phyloP scores from a whole-genome alignment of 30 jellyfish, hydroid and myxozoan species.

The Turritopsis dohrnii region DNA sequence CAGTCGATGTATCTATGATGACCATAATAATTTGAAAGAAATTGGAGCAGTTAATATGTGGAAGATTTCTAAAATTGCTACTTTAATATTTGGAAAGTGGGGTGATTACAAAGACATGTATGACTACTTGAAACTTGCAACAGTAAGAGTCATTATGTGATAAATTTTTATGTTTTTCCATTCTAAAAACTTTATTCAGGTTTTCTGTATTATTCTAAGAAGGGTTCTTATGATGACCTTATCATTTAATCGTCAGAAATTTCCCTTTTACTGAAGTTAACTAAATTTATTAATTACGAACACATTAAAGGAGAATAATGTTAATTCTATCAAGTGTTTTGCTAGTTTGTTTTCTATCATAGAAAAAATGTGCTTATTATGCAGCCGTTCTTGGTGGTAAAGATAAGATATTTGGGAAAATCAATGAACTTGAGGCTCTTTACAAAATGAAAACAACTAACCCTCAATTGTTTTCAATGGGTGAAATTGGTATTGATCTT shows the following conservation, averaged over 20 bases:
- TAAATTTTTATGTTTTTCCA: not conserved
- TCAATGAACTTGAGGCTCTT: not conserved
- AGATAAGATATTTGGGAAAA: not conserved
- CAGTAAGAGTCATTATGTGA: not conserved
- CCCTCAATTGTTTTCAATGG: not conserved
- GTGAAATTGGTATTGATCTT: not conserved
- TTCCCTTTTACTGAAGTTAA: too few relatives aligned
- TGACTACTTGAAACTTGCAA: not conserved
- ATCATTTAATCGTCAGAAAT: too few relatives aligned
- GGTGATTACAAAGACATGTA: not conserved
- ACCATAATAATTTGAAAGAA: not conserved
- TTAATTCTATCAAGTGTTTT: too few relatives aligned
- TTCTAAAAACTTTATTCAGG: not conserved
- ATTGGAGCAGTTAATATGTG: not conserved
- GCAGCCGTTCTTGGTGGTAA: not conserved
- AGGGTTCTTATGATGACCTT: too few relatives aligned
- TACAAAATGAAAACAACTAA: not conserved
- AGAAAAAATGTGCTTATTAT: conserved; percentile 1
- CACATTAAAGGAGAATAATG: too few relatives aligned
- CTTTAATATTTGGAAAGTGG: not conserved
- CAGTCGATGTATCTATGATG: not conserved
- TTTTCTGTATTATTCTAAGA: not conserved
- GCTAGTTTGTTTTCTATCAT: too few relatives aligned
- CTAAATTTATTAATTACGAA: too few relatives aligned
- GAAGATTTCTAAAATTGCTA: not conserved